Base-by-base conservation (phyloP, 2,113 vertebrate genomes). In the Nerophis lumbriciformis region DNA sequence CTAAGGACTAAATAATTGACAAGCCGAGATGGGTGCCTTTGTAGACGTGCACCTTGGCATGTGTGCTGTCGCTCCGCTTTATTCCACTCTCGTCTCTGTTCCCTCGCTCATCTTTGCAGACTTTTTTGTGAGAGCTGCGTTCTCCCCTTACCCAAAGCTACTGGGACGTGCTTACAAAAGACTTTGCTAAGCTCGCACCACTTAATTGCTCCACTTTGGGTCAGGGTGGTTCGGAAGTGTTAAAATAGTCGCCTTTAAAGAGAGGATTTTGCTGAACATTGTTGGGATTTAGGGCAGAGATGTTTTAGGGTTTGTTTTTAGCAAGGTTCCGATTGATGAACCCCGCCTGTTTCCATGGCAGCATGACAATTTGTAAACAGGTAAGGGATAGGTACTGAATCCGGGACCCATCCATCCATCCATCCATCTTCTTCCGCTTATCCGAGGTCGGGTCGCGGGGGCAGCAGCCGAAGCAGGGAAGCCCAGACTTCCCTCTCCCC, bases 1-100 rank as follows among this genome's bases (percentile, higher is more conserved):
- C 71, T 42, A 48, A 38, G 5, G 53, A 63, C 76, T 85, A 57
- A 82, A 87, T 83, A 75, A 83, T 83, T 77, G 64, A 83, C 59
- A 14, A 72, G 61, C 49, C 44, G 58, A 79, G 75, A 73, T 72
- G 70, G 76, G 52, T 47, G 66, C 37, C 74, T 75, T 69, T 79
- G 66, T 71, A 66, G 56, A 16, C 14, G 14, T n/a, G 53, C 63
- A 64, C 73, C 69, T 59, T 50, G 52, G 49, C 19, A 28, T 39
- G 60, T 9, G 35, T 44, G 42, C 45, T 37, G 47, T 65, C 48
- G 9, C 19, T 28, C 28, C 39, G 48, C 72, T 74, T 69, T 63
- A 77, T 72, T 70, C 57, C 61, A 59, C 37, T 65, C 47, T 68
- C 62, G 68, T 52, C 75, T 73, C 51, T 16, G 61, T 68, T 77